Base-by-base conservation (phyloP, 2,888 invertebrate species). In the Scotopteryx bipunctaria region DNA sequence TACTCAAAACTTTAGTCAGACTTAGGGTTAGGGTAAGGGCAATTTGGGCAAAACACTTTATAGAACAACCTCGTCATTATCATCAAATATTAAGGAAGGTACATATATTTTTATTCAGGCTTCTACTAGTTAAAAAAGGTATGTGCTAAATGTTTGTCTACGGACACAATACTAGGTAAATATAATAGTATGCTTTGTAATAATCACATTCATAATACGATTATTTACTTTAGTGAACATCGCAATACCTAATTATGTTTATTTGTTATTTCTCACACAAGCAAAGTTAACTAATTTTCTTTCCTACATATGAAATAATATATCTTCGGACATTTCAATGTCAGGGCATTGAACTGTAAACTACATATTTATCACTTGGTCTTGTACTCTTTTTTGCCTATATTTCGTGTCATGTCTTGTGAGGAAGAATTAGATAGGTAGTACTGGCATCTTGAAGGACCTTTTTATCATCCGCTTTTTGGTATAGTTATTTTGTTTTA, bases 291-390 rank as follows among this genome's bases (percentile, higher is more conserved):
- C 31, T 35, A 35, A 42, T 42, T 53, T 19, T 36, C 32, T 41
- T 47, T 38, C 33, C 31, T 32, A 47, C 42, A 33, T 33, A 37
- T 36, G 17, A 2, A 42, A 37, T 47, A 25, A 33, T 52, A 57
- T 51, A 55, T 53, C 50, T 33, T 63, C 64, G 63, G 70, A 51
- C 70, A 50, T 65, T 64, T 68, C 72, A 76, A 75, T 74, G 75
- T 73, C 78, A 69, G 63, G 67, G 61, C 78, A 65, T 70, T 75
- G 78, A 76, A 73, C 78, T 65, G 61, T 48, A 54, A 76, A 73
- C 77, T 64, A 62, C 49, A 55, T n/a, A n/a, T 42, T 64, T 54
- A 53, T 54, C 55, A 60, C 61, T 72, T 73, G 69, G n/a, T n/a
- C n/a, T 73, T 71, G 63, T 64, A 63, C 55, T 71, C 66, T 69